Percentiles rank a stretch among this genome's conserved stretches.
Evolutionary conservation across 2,113 vertebrate genomes (phyloP).

Genomic region (Erythrocercus mccallii): DNA sequence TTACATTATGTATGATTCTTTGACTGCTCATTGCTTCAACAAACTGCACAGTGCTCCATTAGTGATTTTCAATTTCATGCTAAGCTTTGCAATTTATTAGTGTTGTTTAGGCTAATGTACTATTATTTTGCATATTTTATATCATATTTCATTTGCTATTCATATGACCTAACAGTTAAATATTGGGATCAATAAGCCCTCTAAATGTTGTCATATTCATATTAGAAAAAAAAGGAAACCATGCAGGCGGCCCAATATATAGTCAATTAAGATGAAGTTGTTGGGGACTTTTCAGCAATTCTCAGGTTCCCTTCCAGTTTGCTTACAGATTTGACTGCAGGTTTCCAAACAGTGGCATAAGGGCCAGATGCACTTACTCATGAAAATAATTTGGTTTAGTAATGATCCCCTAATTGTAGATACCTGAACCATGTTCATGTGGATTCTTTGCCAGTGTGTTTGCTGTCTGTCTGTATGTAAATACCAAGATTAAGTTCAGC

Average conservation of each 20-base stretch:
- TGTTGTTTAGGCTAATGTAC: constrained; percentile 74
- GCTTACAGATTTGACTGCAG: background rate
- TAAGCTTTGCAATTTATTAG: constrained; percentile 81
- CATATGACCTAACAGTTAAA: constrained; percentile 56
- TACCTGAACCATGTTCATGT: background rate
- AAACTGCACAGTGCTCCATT: constrained; percentile 68
- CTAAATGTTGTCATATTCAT: constrained; percentile 36
- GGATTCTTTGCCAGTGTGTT: background rate
- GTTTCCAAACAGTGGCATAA: background rate
- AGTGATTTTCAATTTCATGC: constrained; percentile 79
- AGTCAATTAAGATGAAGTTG: background rate
- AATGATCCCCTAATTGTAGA: constrained; percentile 15
- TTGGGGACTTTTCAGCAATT: background rate
- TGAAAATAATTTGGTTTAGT: constrained; percentile 29
- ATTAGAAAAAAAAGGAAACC: constrained; percentile 2
- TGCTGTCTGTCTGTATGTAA: background rate
- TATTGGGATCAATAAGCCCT: constrained; percentile 66
- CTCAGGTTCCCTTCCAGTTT: background rate
- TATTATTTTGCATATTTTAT: constrained; percentile 82
- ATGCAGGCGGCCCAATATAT: background rate
- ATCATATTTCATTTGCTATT: constrained; percentile 65
- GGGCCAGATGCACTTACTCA: background rate
- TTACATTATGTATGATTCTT: constrained; percentile 77
- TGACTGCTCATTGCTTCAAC: constrained; percentile 65
- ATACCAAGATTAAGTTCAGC: constrained; percentile 25